phyloP scores from a whole-genome alignment of 2,797 vertebrate genomes.

The Sylvia borin region DNA sequence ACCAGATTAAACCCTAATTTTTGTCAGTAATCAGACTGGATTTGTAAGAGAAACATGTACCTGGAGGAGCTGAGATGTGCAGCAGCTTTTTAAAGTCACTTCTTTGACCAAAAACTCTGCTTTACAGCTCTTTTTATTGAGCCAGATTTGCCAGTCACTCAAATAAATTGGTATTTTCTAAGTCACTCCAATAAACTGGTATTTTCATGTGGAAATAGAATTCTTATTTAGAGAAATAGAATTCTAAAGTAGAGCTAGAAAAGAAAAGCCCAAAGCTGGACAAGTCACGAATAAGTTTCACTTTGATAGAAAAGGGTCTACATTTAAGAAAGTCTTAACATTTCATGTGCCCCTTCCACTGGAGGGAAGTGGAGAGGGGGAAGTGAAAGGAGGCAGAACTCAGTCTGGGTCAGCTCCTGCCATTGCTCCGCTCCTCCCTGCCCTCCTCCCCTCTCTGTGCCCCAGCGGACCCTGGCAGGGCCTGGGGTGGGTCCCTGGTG shows the following conservation, averaged over 20 bases:
- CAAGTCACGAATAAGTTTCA: not conserved
- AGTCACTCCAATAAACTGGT: not conserved
- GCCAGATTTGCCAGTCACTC: not conserved
- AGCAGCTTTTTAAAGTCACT: not conserved
- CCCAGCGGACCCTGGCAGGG: not conserved
- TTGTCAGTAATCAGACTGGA: not conserved
- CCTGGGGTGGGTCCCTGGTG: not conserved
- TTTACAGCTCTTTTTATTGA: not conserved
- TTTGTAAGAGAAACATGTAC: not conserved
- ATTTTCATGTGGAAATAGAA: not conserved
- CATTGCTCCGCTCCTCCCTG: not conserved
- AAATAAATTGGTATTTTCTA: not conserved
- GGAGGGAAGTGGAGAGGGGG: not conserved
- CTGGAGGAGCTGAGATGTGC: not conserved
- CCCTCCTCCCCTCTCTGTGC: not conserved
- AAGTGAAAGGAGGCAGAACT: not conserved
- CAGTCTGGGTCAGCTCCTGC: not conserved
- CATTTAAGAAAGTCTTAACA: not conserved
- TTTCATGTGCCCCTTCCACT: not conserved
- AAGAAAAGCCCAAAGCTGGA: not conserved
- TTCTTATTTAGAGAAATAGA: not conserved
- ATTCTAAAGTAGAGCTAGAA: not conserved
- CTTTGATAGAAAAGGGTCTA: not conserved
- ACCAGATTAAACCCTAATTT: slow-evolving; percentile 16
- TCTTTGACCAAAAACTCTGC: not conserved